Base-by-base conservation (phyloP, 1,140 invertebrate species). In the Copidosoma floridanum region DNA sequence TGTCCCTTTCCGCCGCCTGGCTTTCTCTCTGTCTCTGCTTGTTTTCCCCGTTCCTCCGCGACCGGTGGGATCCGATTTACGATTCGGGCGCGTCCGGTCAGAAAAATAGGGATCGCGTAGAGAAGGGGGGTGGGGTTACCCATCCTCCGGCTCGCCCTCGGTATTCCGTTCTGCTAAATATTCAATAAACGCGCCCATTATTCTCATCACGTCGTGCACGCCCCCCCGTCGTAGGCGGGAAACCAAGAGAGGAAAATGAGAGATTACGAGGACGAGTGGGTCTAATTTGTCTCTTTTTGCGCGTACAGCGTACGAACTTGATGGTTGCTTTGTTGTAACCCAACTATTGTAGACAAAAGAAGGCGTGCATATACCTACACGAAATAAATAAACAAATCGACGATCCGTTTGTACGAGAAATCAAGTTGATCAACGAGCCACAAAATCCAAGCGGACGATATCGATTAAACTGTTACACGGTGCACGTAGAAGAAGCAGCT, bases 181-280 rank as follows among this genome's bases (percentile, higher is more conserved):
- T 77, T 77, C 73, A 77, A 76, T 77, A 76, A 75, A 75, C 68
- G 68, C 61, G 60, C 50, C 65, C 69, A 72, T 75, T 74, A 74
- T 75, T 74, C 73, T 59, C 64, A 68, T 68, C 74, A 73, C 74
- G 73, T 75, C 67, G 67, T 61, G 43, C 61, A 8, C 29, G 43
- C 60, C 51, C 53, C 56, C 56, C 47, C 51, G 47, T 51, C 58
- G 32, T 27, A 43, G 57, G 12, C 24, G 37, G 41, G 37, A 41
- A 26, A 16, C 38, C n/a, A 12, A 20, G 40, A 32, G 16, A 44
- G 3, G 20, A 27, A 43, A 38, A 50, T 23, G 29, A 20, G 43
- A 24, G 32, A 47, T 40, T 29, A 11, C 27, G 10, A 10, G 43
- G 32, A 48, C 56, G 32, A n/a, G n/a, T n/a, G n/a, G n/a, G n/a